These are phyloP conservation scores for Manis crassicaudata DNA, from an alignment of 2,797 vertebrate genomes.

Conservation along the genomic window DNA sequence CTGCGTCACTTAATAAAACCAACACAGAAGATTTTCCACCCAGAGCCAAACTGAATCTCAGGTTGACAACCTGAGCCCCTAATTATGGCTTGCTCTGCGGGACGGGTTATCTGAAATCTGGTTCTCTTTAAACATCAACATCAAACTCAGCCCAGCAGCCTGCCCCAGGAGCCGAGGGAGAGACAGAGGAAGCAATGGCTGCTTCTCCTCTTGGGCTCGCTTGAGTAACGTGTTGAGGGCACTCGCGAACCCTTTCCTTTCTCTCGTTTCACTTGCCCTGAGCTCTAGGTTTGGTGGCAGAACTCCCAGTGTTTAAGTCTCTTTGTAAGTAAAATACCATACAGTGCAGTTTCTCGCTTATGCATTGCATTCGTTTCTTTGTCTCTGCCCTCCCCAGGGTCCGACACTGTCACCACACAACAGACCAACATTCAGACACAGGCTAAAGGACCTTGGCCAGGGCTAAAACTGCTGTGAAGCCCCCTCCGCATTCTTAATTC, in stretches of 20 bases:
- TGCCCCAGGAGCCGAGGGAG: neutral
- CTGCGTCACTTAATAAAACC: neutral
- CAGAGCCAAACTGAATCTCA: neutral
- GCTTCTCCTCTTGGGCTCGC: too few species aligned
- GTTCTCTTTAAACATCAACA: neutral
- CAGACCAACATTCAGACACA: neutral
- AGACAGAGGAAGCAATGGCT: neutral
- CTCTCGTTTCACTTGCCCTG: neutral
- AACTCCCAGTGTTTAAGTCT: neutral
- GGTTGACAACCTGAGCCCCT: neutral
- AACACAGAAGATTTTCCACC: neutral
- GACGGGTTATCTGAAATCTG: neutral
- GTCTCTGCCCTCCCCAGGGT: neutral
- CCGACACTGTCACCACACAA: neutral
- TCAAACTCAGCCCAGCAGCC: neutral
- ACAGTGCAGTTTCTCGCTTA: neutral
- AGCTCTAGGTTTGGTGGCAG: neutral
- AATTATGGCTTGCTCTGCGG: neutral
- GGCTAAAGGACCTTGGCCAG: neutral
- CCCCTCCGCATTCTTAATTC: neutral
- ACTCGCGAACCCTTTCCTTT: neutral
- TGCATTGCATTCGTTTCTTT: accelerated
- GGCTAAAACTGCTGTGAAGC: neutral
- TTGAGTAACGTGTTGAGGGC: accelerated
- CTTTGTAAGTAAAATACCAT: neutral